These are phyloP conservation scores for Eupeodes latifasciatus DNA, from an alignment of 2,888 invertebrate genomes.

Conservation along the genomic window DNA sequence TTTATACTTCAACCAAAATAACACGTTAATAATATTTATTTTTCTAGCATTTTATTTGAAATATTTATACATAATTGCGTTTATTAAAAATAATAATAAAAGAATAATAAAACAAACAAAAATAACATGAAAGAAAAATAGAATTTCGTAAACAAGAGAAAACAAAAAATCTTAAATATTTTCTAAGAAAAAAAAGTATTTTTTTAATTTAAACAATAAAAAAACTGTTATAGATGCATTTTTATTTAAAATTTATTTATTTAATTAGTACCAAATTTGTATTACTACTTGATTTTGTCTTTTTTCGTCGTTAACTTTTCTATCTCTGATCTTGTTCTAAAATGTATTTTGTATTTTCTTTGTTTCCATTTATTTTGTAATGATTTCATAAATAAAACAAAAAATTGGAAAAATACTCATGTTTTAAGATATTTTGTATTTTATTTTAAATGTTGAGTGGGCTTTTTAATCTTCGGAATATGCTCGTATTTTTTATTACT, in stretches of 20 bases:
- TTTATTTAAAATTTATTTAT: slow-evolving; percentile 63
- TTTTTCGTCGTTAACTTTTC: slow-evolving; percentile 1
- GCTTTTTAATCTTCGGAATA: no score
- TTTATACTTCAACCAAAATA: slow-evolving; percentile 38
- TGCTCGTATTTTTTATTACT: no score
- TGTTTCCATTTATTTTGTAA: slow-evolving; percentile 52
- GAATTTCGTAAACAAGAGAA: slow-evolving; percentile 36
- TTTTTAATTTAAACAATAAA: slow-evolving; percentile 30
- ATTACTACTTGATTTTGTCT: slow-evolving; percentile 30
- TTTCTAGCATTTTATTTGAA: slow-evolving; percentile 61
- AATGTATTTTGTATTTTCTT: slow-evolving; percentile 42
- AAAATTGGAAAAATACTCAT: slow-evolving; percentile 2
- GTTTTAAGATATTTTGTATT: slow-evolving; percentile 34
- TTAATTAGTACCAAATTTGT: slow-evolving; percentile 52
- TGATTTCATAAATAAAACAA: slow-evolving; percentile 54
- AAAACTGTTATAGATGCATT: slow-evolving; percentile 66
- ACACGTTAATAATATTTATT: slow-evolving; percentile 59
- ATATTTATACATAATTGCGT: neutral
- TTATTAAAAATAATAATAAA: slow-evolving; percentile 14
- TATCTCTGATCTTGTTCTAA: slow-evolving; percentile 36
- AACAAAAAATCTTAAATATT: slow-evolving; percentile 30
- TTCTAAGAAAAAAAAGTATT: slow-evolving; percentile 57
- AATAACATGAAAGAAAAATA: slow-evolving; percentile 33
- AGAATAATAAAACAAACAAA: neutral
- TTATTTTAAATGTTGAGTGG: neutral